Conservation (phyloP, 2,888 invertebrate genomes). For the Cantharis nigra region DNA sequence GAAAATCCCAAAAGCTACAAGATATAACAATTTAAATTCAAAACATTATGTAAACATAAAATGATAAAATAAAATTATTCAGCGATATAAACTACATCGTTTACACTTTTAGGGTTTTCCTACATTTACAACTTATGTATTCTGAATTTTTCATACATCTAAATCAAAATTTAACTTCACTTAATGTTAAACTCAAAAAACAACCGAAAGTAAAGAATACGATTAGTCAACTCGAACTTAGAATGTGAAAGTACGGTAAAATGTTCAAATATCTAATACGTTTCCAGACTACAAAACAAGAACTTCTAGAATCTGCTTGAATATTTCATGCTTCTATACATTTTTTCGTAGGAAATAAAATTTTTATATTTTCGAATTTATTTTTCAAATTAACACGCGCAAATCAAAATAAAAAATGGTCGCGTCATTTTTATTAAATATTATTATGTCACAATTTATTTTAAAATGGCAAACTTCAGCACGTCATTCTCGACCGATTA, state of each 20-base stretch:
- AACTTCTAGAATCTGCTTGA: background rate
- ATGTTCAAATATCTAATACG: background rate
- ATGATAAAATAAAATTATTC: background rate
- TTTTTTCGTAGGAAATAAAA: background rate
- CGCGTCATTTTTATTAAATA: background rate
- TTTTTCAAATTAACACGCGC: background rate
- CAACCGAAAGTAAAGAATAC: background rate
- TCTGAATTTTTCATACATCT: background rate
- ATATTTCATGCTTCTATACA: background rate
- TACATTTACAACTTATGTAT: background rate
- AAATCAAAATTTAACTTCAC: background rate
- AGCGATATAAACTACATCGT: background rate
- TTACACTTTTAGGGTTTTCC: background rate
- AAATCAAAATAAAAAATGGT: background rate
- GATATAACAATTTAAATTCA: background rate
- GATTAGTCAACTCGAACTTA: background rate
- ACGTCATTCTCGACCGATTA: background rate
- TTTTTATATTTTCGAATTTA: background rate
- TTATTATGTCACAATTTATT: background rate
- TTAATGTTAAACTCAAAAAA: background rate
- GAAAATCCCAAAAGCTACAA: background rate
- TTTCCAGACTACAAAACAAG: background rate
- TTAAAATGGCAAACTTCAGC: background rate
- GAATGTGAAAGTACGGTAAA: background rate
- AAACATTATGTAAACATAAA: background rate